phyloP scores from a whole-genome alignment of 2,113 vertebrate genomes.

The Gadus macrocephalus region DNA sequence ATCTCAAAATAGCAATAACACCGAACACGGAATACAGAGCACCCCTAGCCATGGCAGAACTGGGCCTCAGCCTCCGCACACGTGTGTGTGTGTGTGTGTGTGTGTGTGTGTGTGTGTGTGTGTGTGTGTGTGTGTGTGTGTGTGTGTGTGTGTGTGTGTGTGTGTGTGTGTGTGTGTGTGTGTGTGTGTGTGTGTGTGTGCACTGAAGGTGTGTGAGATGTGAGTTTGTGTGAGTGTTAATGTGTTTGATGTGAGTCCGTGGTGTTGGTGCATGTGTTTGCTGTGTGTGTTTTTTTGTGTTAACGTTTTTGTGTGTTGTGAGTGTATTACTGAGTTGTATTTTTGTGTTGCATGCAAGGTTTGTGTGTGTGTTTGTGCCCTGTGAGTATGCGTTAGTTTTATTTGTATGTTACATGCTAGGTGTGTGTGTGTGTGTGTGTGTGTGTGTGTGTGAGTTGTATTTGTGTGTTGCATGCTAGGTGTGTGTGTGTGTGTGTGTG shows the following conservation, averaged over 20 bases:
- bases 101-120: constrained; percentile 8
- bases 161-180: background rate
- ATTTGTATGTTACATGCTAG: background rate
- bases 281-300: constrained; percentile 7
- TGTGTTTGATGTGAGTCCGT: background rate
- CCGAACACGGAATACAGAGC: constrained; percentile 31
- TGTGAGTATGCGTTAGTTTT: background rate
- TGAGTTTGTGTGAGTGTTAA: constrained; percentile 2
- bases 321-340: constrained; percentile 14
- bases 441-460: background rate
- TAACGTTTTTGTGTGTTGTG: constrained; percentile 19
- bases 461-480: constrained; percentile 24
- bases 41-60: constrained; percentile 65
- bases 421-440: constrained; percentile 9
- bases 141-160: background rate
- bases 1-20: constrained; percentile 68
- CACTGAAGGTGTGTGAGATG: background rate
- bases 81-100: constrained; percentile 14
- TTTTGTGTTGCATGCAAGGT: background rate
- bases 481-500: constrained; percentile 19
- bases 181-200: no score
- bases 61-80: constrained; percentile 53
- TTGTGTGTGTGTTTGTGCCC: no score
- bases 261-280: constrained; percentile 22
- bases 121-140: constrained; percentile 12